Conservation (phyloP, 2,888 invertebrate species). For the Limnephilus auricula region DNA sequence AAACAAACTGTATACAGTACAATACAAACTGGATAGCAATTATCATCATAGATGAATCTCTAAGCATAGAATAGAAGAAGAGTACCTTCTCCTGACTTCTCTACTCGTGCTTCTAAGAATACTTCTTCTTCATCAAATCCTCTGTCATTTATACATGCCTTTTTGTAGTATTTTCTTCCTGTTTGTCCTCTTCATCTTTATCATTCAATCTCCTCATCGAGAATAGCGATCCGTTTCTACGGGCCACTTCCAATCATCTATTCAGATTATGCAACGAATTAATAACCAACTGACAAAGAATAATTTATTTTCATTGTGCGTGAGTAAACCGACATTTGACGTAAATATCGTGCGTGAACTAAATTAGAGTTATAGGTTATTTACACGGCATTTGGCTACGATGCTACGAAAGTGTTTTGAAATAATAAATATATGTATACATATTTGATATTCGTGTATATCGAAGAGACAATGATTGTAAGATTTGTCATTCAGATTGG, state of each 20-base stretch:
- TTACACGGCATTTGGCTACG: not conserved
- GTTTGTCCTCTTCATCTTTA: not conserved
- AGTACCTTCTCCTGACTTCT: no score
- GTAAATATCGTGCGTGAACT: not conserved
- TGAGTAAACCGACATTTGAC: not conserved
- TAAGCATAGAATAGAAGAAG: no score
- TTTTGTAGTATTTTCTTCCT: not conserved
- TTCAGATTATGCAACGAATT: not conserved
- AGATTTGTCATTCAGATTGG: not conserved
- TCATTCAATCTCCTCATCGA: not conserved
- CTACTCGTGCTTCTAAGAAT: not conserved
- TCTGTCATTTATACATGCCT: not conserved
- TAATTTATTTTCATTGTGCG: not conserved
- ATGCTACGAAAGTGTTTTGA: not conserved
- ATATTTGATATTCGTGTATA: not conserved
- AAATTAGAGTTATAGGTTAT: not conserved
- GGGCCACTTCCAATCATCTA: not conserved
- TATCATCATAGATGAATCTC: no score
- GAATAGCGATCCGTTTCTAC: not conserved
- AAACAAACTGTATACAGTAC: no score
- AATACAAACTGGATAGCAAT: no score
- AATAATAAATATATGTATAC: not conserved
- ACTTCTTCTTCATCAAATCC: not conserved
- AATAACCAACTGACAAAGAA: not conserved
- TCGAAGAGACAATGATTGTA: not conserved